A percentile compares a stretch with the other conserved stretches of the same genome.
Evolutionary conservation across 2,888 invertebrate species (phyloP).

Genomic region (Chrysolina americana): DNA sequence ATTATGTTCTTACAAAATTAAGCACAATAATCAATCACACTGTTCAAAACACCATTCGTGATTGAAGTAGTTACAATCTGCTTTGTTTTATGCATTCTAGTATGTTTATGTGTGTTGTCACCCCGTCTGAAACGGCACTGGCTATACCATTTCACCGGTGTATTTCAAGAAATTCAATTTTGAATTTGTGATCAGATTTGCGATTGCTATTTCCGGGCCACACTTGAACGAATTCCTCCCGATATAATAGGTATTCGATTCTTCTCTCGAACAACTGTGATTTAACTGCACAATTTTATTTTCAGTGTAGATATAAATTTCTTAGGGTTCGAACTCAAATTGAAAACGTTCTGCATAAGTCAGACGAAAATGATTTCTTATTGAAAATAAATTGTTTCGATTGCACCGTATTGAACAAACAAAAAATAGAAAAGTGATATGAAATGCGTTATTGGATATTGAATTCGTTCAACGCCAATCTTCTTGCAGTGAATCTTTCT

Average conservation of each 20-base stretch:
- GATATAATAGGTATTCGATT: constrained; percentile 47
- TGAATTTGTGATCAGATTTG: constrained; percentile 51
- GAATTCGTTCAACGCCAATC: too few species aligned
- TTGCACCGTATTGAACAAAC: neutral
- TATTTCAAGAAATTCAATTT: constrained; percentile 51
- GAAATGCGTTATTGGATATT: too few species aligned
- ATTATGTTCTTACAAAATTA: too few species aligned
- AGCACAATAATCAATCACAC: too few species aligned
- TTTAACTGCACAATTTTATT: constrained; percentile 38
- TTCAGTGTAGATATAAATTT: constrained; percentile 13
- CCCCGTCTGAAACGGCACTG: neutral
- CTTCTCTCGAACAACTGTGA: constrained; percentile 47
- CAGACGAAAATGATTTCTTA: neutral
- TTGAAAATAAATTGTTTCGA: neutral
- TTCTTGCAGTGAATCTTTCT: too few species aligned
- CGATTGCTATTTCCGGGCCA: constrained; percentile 52
- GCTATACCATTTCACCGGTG: constrained; percentile 48
- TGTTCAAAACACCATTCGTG: too few species aligned
- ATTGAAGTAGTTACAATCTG: too few species aligned
- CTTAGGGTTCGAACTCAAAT: neutral
- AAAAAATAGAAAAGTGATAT: too few species aligned
- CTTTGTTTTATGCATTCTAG: too few species aligned
- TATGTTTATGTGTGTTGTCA: neutral
- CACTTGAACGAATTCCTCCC: constrained; percentile 44
- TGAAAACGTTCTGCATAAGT: constrained; percentile 14